Conservation (phyloP, 2,113 vertebrate genomes). For the Halcyon senegalensis region DNA sequence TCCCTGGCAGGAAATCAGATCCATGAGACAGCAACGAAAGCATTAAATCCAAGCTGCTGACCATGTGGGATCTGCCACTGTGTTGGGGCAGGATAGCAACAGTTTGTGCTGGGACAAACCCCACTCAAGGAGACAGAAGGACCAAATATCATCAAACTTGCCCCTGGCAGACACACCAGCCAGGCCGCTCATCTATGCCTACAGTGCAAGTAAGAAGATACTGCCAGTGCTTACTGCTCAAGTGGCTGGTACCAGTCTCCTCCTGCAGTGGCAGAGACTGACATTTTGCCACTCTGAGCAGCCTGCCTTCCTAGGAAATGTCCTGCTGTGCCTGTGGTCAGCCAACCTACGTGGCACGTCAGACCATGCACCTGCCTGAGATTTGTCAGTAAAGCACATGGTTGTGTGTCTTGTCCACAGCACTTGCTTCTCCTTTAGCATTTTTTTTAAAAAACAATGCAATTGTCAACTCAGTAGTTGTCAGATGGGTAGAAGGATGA, state of each 20-base stretch:
- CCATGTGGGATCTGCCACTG: background rate
- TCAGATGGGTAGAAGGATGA: background rate
- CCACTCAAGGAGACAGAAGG: background rate
- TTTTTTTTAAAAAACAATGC: background rate
- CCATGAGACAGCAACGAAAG: rapidly evolving
- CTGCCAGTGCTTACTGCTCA: background rate
- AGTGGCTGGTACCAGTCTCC: background rate
- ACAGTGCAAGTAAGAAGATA: background rate
- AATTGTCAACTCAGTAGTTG: background rate
- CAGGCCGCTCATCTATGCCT: background rate
- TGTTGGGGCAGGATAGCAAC: background rate
- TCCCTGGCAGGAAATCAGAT: background rate
- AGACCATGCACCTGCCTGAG: background rate
- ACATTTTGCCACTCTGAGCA: background rate
- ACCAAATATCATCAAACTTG: background rate
- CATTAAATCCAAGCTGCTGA: background rate
- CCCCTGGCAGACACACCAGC: background rate
- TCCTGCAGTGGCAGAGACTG: background rate
- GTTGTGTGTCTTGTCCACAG: background rate
- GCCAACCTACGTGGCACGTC: background rate
- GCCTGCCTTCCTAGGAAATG: background rate
- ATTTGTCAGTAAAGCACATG: background rate
- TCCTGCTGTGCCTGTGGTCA: rapidly evolving
- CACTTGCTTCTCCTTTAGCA: background rate
- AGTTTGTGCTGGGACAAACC: background rate